These are phyloP conservation scores for Rhagoletis pomonella DNA, from an alignment of 1,140 invertebrate genomes.

Conservation along the genomic window DNA sequence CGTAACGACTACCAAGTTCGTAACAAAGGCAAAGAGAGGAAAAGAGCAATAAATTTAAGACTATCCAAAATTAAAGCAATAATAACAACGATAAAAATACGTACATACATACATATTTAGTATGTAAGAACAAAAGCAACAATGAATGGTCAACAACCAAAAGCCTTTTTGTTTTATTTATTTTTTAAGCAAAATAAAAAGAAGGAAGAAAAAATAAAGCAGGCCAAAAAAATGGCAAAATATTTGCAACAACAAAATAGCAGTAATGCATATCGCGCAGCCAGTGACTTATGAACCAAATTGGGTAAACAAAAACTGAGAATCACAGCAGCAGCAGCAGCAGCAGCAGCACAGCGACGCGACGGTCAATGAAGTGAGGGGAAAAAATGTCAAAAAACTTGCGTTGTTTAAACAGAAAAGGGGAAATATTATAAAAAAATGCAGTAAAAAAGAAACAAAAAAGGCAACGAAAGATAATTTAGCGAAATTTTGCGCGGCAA, in stretches of 20 bases:
- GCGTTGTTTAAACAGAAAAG: conserved; percentile 1
- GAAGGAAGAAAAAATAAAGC: neutral
- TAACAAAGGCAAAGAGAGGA: neutral
- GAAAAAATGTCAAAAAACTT: conserved; percentile 29
- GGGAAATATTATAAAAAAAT: conserved; percentile 18
- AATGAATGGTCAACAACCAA: conserved; percentile 24
- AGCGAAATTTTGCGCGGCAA: conserved; percentile 9
- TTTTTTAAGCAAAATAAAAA: too few species aligned
- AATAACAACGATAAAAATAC: neutral
- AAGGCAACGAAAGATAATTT: conserved; percentile 41
- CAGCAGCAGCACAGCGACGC: neutral
- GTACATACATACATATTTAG: neutral
- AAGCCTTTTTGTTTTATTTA: neutral
- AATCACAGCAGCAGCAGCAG: too few species aligned
- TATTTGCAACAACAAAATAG: neutral
- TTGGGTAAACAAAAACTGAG: conserved; percentile 43
- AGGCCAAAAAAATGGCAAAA: neutral
- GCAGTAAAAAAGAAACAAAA: conserved; percentile 21
- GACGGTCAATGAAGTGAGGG: conserved; percentile 37
- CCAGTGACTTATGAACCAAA: conserved; percentile 48
- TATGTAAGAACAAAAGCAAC: conserved; percentile 27
- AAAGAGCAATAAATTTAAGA: conserved; percentile 45
- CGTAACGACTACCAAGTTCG: neutral
- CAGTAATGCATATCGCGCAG: conserved; percentile 36
- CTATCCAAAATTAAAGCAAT: neutral